phyloP scores from a whole-genome alignment of 1,140 invertebrate genomes.

The Calosoma granatense region DNA sequence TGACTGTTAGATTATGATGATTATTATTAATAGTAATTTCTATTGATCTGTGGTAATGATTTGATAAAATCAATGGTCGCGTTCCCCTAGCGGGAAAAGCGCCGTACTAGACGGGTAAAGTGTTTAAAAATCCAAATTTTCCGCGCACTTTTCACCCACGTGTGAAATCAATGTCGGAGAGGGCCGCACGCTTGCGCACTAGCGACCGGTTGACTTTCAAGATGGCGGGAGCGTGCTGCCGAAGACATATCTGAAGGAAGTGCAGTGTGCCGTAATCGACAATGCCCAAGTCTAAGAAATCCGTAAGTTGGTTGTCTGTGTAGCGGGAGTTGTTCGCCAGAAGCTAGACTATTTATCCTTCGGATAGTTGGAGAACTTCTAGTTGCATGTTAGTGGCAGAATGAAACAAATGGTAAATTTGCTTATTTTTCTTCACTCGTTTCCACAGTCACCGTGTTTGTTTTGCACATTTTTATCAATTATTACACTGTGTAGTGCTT shows the following conservation, averaged over 20 bases:
- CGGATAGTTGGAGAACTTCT: not conserved
- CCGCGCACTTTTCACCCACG: not conserved
- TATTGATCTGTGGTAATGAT: too few species aligned
- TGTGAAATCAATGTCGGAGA: not conserved
- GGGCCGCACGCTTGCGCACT: not conserved
- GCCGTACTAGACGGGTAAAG: not conserved
- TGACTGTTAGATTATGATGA: too few species aligned
- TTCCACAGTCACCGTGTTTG: not conserved
- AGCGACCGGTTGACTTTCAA: not conserved
- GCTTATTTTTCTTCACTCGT: not conserved
- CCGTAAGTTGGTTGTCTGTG: not conserved
- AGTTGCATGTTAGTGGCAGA: not conserved
- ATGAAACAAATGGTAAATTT: not conserved
- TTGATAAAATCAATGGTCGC: too few species aligned
- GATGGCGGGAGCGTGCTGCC: not conserved
- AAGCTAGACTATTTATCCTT: not conserved
- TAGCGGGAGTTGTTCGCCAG: not conserved
- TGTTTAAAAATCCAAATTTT: not conserved
- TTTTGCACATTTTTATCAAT: not conserved
- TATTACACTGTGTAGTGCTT: not conserved
- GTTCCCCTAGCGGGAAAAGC: not conserved
- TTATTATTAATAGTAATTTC: too few species aligned
- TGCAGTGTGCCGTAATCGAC: not conserved
- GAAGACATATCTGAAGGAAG: not conserved
- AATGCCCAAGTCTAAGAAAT: constrained; percentile 2